Conservation (phyloP, 2,113 vertebrate species). For the Anser cygnoides region DNA sequence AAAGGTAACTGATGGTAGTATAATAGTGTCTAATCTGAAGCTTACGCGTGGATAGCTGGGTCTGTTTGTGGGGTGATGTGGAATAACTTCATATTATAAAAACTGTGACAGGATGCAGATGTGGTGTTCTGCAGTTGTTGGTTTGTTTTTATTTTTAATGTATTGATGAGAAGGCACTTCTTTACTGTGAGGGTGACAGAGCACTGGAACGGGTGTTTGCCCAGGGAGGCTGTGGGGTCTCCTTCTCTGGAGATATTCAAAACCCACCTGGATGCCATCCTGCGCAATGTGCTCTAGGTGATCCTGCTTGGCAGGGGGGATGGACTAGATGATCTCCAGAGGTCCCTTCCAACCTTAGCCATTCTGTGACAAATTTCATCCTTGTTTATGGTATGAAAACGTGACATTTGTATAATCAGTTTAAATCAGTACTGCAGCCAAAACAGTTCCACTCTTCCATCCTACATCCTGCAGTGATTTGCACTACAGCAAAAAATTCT, state of each 20-base stretch:
- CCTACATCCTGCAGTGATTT: neutral
- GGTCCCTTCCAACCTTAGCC: too few relatives aligned
- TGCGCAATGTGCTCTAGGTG: too few relatives aligned
- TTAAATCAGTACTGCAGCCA: neutral
- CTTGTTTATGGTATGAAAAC: neutral
- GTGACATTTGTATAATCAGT: fast-evolving
- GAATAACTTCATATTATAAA: neutral
- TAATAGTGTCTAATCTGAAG: neutral
- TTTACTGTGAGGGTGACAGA: too few relatives aligned
- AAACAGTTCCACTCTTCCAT: neutral
- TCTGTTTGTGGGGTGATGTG: neutral
- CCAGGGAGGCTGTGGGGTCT: too few relatives aligned
- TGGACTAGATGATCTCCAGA: too few relatives aligned
- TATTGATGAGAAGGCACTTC: neutral
- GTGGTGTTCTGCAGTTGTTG: neutral
- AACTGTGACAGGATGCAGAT: neutral
- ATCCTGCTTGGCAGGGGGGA: too few relatives aligned
- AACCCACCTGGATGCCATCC: too few relatives aligned
- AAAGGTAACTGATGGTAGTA: neutral
- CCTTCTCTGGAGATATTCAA: too few relatives aligned
- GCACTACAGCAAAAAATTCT: neutral
- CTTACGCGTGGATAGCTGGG: neutral
- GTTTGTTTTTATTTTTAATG: neutral
- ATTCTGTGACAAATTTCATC: neutral
- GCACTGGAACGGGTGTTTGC: too few relatives aligned